Evolutionary conservation across 1,140 invertebrate genomes (phyloP).

Genomic region (Drosophila equinoxialis): DNA sequence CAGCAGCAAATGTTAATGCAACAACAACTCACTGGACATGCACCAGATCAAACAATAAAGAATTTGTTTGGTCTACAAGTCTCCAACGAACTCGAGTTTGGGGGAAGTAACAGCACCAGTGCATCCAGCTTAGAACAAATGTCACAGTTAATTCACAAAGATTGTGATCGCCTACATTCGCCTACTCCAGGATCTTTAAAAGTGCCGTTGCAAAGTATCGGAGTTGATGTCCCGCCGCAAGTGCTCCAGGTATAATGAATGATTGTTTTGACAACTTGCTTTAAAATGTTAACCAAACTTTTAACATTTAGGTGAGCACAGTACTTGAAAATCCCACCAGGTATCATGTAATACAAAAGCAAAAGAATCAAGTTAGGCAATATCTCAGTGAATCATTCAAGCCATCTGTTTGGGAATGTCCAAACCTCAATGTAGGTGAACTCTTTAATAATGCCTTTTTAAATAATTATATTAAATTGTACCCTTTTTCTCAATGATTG

Average conservation of each 20-base stretch:
- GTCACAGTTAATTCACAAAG: slow-evolving; percentile 37
- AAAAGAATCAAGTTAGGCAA: slow-evolving; percentile 93
- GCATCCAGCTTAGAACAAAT: slow-evolving; percentile 60
- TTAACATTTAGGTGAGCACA: slow-evolving; percentile 87
- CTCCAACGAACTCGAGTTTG: slow-evolving; percentile 41
- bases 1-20: slow-evolving; percentile 85
- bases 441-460: background rate
- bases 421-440: slow-evolving; percentile 50
- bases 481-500: slow-evolving; percentile 6
- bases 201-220: slow-evolving; percentile 85
- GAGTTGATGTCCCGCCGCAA: slow-evolving; percentile 90
- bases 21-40: slow-evolving; percentile 82
- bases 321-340: slow-evolving; percentile 94
- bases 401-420: slow-evolving; percentile 77
- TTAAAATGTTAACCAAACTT: background rate
- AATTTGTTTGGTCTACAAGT: slow-evolving; percentile 29
- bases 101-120: slow-evolving; percentile 49
- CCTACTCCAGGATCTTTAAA: slow-evolving; percentile 84
- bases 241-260: slow-evolving; percentile 87
- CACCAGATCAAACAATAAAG: slow-evolving; percentile 53
- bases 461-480: background rate
- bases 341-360: slow-evolving; percentile 95
- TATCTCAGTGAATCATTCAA: slow-evolving; percentile 92
- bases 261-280: background rate
- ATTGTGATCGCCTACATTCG: slow-evolving; percentile 34